phyloP scores from a whole-genome alignment of 2,888 invertebrate genomes.

The Caenorhabditis sp. region DNA sequence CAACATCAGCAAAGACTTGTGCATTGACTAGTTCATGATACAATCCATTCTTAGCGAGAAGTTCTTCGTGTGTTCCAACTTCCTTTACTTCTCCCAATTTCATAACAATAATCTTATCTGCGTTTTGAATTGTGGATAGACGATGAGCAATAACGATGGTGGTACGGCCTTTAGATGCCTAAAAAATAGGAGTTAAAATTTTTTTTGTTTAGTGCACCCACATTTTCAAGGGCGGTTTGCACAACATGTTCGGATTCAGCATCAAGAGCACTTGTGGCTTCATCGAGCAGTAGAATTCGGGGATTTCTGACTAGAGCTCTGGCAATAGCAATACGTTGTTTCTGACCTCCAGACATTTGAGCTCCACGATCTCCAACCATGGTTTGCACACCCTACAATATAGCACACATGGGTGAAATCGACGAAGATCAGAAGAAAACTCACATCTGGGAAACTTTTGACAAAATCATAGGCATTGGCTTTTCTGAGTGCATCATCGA shows the following conservation, averaged over 20 bases:
- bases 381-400: constrained; percentile 53
- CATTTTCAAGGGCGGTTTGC: constrained; percentile 54
- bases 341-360: constrained; percentile 65
- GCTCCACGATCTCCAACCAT: constrained; percentile 66
- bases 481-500: constrained; percentile 60
- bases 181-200: too few species aligned
- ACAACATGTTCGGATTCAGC: constrained; percentile 82
- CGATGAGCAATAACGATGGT: constrained; percentile 66
- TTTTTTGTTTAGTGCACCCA: too few species aligned
- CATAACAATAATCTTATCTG: constrained; percentile 62
- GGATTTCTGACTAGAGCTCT: constrained; percentile 55
- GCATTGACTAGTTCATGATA: constrained; percentile 60
- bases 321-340: constrained; percentile 61
- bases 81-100: constrained; percentile 61
- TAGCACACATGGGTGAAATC: too few species aligned
- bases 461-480: constrained; percentile 68
- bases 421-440: too few species aligned
- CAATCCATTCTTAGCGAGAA: constrained; percentile 51
- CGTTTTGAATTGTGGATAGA: constrained; percentile 62
- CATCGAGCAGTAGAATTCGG: constrained; percentile 75
- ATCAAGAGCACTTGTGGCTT: constrained; percentile 78
- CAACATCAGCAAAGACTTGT: constrained; percentile 62
- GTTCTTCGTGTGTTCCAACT: constrained; percentile 52
- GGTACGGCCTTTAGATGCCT: constrained; percentile 52
- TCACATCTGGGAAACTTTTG: constrained; percentile 47